Evolutionary conservation across 2,797 vertebrate species (phyloP), one percentile per base, ranked within the genome.

Genomic region (Rhynchonycteris naso): DNA sequence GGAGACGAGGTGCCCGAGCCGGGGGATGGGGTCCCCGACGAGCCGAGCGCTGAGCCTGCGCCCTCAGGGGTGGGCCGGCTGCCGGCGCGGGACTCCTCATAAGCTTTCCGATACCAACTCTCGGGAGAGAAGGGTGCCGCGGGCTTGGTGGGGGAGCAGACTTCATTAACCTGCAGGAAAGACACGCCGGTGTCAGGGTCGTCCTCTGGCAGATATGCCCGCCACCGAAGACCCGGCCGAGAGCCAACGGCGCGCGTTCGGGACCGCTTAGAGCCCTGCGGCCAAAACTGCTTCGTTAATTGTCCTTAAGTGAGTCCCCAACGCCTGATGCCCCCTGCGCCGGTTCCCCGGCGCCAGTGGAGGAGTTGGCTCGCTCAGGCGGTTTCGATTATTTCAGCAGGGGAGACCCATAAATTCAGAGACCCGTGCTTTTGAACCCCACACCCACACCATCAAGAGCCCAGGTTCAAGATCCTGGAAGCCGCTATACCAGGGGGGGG

Each of bases 91-190:
- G 99, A 99, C 95, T 99, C 99, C 94, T 99, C 99, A 50, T 99
- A 99, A 0, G 99, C 98, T 97, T 99, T 99, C 79, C 99, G 98
- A 98, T 99, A 99, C 99, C 99, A 99, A 91, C 99, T 99, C 97
- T 99, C 99, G 0, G 99, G 99, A 76, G 99, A 99, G 97, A 99
- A 99, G 69, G 98, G 98, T 33, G 99, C 99, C n/a, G 98, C 98
- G 30, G 99, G 98, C 98, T 99, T 99, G 94, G 99, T 99, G 0
- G 99, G 99, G 52, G 99, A 99, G 96, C 98, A 98, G 65, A 98
- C 98, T 69, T 99, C 99, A 7, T 98, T 98, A 98, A 99, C 98
- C 99, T 99, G 98, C 14, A 93, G 95, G 59, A 92, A 96, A 94
- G 69, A 98, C 95, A 80, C 12, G n/a, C 30, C 5, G 63, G 68